Evolutionary conservation across 2,113 vertebrate species (phyloP).

Genomic region (Nestor notabilis): DNA sequence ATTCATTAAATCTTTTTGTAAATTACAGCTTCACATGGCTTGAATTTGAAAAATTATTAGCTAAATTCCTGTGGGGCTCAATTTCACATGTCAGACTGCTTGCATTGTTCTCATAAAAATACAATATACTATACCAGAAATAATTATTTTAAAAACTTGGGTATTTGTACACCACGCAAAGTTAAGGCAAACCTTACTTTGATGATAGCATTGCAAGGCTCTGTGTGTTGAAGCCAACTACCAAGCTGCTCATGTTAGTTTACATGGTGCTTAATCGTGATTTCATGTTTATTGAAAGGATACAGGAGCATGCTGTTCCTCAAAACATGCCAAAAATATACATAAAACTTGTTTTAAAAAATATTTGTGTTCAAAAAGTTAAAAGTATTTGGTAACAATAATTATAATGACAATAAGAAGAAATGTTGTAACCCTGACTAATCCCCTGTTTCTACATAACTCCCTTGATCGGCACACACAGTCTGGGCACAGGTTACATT

Average conservation of each 20-base stretch:
- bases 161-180: not conserved
- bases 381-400: not conserved
- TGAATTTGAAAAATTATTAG: not conserved
- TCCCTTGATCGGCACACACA: fast-evolving
- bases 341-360: not conserved
- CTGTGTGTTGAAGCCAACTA: not conserved
- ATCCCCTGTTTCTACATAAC: not conserved
- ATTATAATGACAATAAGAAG: not conserved
- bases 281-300: not conserved
- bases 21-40: not conserved
- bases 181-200: too few relatives aligned
- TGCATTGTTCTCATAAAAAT: not conserved
- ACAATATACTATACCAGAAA: not conserved
- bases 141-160: not conserved
- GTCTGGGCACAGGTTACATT: not conserved
- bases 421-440: not conserved
- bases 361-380: not conserved
- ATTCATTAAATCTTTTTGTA: not conserved
- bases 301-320: not conserved
- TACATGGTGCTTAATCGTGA: not conserved
- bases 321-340: not conserved
- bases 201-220: not conserved
- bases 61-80: not conserved
- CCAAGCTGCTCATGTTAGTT: not conserved
- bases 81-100: not conserved